phyloP scores from a whole-genome alignment of 2,113 vertebrate genomes.

The Rhinoptilus africanus region DNA sequence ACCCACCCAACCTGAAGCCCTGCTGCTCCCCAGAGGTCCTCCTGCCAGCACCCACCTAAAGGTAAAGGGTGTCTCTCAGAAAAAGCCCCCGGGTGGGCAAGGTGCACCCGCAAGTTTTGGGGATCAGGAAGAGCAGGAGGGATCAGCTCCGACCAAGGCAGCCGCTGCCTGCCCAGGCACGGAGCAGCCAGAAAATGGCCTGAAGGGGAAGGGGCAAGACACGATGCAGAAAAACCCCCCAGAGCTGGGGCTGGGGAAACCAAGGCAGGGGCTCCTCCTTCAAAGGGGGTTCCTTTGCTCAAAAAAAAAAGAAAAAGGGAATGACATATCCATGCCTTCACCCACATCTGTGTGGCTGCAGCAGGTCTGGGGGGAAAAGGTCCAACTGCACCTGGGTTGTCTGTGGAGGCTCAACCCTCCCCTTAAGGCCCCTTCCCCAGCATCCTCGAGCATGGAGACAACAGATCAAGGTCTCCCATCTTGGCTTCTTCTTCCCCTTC shows the following conservation, averaged over 20 bases:
- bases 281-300: neutral
- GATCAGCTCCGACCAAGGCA: neutral
- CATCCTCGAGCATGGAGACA: rapidly evolving
- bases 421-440: neutral
- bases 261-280: rapidly evolving
- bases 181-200: neutral
- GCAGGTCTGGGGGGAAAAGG: neutral
- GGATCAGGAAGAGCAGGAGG: neutral
- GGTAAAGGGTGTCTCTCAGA: neutral
- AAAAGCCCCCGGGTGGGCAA: rapidly evolving
- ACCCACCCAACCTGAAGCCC: neutral
- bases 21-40: neutral
- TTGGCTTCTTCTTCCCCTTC: neutral
- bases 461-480: neutral
- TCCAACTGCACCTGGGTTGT: rapidly evolving
- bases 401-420: neutral
- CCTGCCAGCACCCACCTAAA: neutral
- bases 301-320: neutral
- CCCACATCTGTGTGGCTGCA: rapidly evolving
- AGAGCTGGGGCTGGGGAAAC: neutral
- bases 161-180: neutral
- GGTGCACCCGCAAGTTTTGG: neutral
- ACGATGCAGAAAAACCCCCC: neutral
- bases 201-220: neutral
- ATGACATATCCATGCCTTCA: neutral